Base-by-base conservation (phyloP, 2,113 vertebrate species). In the Xenopus borealis region DNA sequence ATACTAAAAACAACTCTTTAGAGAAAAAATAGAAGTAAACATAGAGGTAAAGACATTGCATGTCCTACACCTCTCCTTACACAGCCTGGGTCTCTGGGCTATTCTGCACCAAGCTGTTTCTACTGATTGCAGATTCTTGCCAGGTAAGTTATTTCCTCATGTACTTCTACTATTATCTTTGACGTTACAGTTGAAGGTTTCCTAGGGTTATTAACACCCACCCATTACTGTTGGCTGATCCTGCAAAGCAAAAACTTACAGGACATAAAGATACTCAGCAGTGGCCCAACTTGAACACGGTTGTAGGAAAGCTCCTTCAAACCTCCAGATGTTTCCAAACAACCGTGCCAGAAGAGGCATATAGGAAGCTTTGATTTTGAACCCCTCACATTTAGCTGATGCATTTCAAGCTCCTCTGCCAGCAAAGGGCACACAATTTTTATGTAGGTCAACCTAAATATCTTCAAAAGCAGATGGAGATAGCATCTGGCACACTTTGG, bases 1-100 rank as follows among this genome's bases (percentile, higher is more conserved):
- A 86, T 84, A 92, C 92, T 93, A 94, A 93, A 92, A 91, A 91
- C 90, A 86, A 88, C 85, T 91, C 89, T 90, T 91, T 87, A 87
- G 87, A 91, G 90, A 89, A 85, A 90, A 91, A 93, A 93, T 92
- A 92, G 89, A 86, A 84, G 92, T 91, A 91, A 90, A 90, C 89
- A 86, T 61, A 85, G 89, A 89, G 87, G 87, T 90, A 92, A 73
- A 46, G 84, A 92, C 91, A 90, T 79, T 83, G 80, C 85, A 46
- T 87, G 80, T 89, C 46, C 85, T 89, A 75, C 87, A 78, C 87
- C 77, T 81, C 85, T 79, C 62, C 78, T 87, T 79, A 79, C 73
- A 80, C 88, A 86, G 78, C 85, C 86, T 83, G 85, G 86, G 81
- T 87, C 85, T 82, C 30, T 83, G 89, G 86, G 89, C 87, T 86